Base-by-base conservation (phyloP, 2,113 vertebrate species). In the Brachionichthys hirsutus region DNA sequence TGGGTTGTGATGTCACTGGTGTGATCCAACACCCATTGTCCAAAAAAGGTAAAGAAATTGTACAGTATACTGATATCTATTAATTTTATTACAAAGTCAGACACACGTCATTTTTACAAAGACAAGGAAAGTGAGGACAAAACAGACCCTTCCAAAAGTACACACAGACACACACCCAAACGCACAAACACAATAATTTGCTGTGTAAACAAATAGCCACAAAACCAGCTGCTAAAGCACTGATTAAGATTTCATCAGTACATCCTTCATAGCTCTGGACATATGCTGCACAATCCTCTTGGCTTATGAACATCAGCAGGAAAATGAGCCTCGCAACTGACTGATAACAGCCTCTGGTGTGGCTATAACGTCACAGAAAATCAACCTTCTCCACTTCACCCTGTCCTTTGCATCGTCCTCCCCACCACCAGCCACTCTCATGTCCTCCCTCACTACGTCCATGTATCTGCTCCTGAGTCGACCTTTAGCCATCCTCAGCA, bases 221-320 rank as follows among this genome's bases (percentile, higher is more conserved):
- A 58, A 73, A 81, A 78, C 56, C 81, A 85, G 72, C 70, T 85
- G 84, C 52, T 66, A 57, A 78, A 50, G 59, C 62, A 53, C 72
- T 81, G 84, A 85, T 88, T 80, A 75, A 50, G 77, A 60, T 52
- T 75, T 63, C 73, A 59, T 64, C 49, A 71, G 70, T 59, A 63
- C 54, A 72, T 80, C 66, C 59, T 77, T 78, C 68, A 80, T 62
- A 74, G 75, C 77, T 56, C 53, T 59, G 53, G 75, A 70, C 81
- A 81, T 78, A 81, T 75, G 68, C 58, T 74, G 58, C 62, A 69
- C 40, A 49, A 65, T 62, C 15, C 36, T 12, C 36, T 38, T 30
- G 5, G 36, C 61, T 68, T 80, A 77, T 80, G 62, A 79, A 66
- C 74, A 78, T 75, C 71, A 78, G 70, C 48, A 57, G 55, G 51